phyloP scores from a whole-genome alignment of 1,140 invertebrate species.

The Pararge aegeria region DNA sequence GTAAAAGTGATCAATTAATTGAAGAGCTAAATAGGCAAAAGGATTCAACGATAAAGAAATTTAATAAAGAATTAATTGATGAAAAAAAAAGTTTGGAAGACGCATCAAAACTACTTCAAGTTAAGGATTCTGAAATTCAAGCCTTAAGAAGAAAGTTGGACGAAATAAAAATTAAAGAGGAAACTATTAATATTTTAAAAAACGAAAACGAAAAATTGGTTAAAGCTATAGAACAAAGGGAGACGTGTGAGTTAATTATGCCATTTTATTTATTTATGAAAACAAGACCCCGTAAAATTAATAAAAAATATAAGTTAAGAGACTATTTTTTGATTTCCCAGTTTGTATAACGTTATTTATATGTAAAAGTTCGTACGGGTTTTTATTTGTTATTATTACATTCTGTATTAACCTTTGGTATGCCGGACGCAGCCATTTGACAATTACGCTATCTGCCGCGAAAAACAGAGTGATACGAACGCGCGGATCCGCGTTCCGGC shows the following conservation, averaged over 20 bases:
- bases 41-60: constrained; percentile 35
- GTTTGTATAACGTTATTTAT: neutral
- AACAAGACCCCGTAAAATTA: neutral
- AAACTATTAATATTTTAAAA: constrained; percentile 35
- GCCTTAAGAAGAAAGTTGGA: constrained; percentile 37
- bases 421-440: too few species aligned
- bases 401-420: too few species aligned
- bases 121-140: constrained; percentile 27
- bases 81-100: constrained; percentile 32
- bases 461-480: too few species aligned
- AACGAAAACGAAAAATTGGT: constrained; percentile 50
- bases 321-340: neutral
- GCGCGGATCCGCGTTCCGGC: too few species aligned
- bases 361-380: neutral
- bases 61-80: constrained; percentile 42
- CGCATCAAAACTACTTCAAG: constrained; percentile 30
- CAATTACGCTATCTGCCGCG: too few species aligned
- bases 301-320: neutral
- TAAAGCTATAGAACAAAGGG: constrained; percentile 38
- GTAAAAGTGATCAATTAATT: constrained; percentile 37
- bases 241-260: constrained; percentile 45
- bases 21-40: constrained; percentile 38
- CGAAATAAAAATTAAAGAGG: constrained; percentile 28
- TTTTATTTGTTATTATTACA: too few species aligned
- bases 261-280: neutral